Conservation (phyloP, 1,140 invertebrate species). For the Bathynomus jamesi region DNA sequence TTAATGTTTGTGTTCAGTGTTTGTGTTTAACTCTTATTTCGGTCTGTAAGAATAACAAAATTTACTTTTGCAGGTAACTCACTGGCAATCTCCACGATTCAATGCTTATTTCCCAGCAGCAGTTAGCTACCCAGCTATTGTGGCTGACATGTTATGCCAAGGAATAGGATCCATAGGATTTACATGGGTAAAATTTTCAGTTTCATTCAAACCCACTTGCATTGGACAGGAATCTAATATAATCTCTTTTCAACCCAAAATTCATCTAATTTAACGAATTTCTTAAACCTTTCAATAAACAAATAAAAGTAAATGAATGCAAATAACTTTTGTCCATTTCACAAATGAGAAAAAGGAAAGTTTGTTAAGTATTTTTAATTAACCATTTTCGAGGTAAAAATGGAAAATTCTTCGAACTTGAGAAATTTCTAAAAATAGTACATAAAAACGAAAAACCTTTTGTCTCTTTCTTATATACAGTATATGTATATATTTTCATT, state of each 20-base stretch:
- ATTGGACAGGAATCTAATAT: too few relatives aligned
- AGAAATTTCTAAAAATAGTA: background rate
- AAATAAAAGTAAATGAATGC: too few relatives aligned
- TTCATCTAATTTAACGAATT: too few relatives aligned
- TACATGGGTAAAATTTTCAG: constrained; percentile 71
- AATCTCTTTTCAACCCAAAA: too few relatives aligned
- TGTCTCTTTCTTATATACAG: background rate
- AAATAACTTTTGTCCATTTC: too few relatives aligned
- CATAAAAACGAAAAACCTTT: background rate
- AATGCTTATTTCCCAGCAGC: constrained; percentile 98
- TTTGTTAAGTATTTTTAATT: too few relatives aligned
- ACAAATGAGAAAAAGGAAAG: too few relatives aligned
- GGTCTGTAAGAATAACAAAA: background rate
- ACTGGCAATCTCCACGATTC: constrained; percentile 98
- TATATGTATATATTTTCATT: background rate
- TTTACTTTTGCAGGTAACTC: constrained; percentile 59
- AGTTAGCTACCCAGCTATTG: constrained; percentile 91
- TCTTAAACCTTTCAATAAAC: too few relatives aligned
- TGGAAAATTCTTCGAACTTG: background rate
- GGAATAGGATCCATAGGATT: constrained; percentile 96
- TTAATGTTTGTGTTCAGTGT: too few relatives aligned
- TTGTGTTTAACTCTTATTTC: too few relatives aligned
- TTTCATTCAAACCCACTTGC: too few relatives aligned
- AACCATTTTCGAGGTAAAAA: background rate
- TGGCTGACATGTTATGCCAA: constrained; percentile 92